Percentiles rank a stretch among this genome's conserved stretches.
These are phyloP conservation scores for Dinocampus coccinellae DNA, from an alignment of 2,888 invertebrate genomes.

Conservation along the genomic window DNA sequence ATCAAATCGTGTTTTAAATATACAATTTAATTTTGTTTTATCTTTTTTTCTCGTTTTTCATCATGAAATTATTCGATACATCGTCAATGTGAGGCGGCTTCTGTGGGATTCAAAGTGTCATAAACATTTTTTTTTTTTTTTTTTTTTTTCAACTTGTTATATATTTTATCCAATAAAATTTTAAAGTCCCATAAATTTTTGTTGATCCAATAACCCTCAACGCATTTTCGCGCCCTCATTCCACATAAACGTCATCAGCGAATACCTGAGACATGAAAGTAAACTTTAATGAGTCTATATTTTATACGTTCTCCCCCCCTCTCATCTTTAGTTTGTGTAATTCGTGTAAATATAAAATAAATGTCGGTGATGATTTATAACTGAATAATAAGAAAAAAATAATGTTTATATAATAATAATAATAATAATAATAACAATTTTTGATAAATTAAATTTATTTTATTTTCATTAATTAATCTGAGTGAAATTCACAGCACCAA, in stretches of 20 bases:
- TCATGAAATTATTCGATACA: background rate
- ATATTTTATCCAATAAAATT: conserved; percentile 25
- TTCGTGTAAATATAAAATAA: background rate
- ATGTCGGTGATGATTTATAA: background rate
- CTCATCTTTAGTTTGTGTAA: background rate
- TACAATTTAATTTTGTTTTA: background rate
- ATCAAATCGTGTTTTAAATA: background rate
- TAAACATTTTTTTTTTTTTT: background rate
- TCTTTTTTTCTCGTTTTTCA: too few species aligned
- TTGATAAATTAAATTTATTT: background rate
- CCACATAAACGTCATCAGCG: background rate
- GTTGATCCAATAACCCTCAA: conserved; percentile 28
- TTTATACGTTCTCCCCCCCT: background rate
- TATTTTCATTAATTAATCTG: background rate
- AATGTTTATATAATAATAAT: background rate
- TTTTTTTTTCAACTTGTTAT: background rate
- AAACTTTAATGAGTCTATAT: background rate
- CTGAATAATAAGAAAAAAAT: background rate
- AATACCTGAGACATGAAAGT: background rate
- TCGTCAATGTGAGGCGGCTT: background rate
- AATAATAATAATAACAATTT: background rate
- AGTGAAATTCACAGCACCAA: background rate
- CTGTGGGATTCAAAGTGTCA: background rate
- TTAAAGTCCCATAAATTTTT: conserved; percentile 28
- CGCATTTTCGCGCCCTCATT: background rate